Conservation (phyloP, 2,888 invertebrate genomes). For the Tryphoninae sp. region DNA sequence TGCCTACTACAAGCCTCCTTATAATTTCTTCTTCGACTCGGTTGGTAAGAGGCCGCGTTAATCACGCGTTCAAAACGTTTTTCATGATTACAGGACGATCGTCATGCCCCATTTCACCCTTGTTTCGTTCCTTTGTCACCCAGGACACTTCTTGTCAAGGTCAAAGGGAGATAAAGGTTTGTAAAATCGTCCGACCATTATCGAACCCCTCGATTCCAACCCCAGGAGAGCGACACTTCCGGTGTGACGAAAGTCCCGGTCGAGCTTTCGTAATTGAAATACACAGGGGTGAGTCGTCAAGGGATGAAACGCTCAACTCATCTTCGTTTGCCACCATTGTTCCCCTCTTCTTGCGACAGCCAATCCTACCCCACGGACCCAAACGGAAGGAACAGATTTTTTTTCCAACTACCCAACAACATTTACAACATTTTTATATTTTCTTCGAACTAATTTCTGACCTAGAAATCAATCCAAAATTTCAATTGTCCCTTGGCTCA, state of each 20-base stretch:
- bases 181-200: background rate
- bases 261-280: slow-evolving; percentile 65
- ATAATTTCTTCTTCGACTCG: slow-evolving; percentile 1
- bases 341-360: slow-evolving; percentile 10
- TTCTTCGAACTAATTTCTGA: background rate
- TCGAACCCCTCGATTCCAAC: slow-evolving; percentile 25
- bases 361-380: background rate
- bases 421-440: background rate
- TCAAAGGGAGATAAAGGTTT: slow-evolving; percentile 5
- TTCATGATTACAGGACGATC: slow-evolving; percentile 44
- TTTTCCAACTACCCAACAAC: slow-evolving; percentile 10
- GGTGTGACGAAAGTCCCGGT: slow-evolving; percentile 57
- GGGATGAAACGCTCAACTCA: slow-evolving; percentile 56
- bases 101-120: background rate
- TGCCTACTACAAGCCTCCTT: background rate
- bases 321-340: slow-evolving; percentile 68
- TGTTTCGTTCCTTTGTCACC: slow-evolving; percentile 12
- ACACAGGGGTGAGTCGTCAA: slow-evolving; percentile 54
- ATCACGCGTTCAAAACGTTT: slow-evolving; percentile 23
- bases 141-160: background rate
- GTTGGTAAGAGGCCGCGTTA: slow-evolving; percentile 25
- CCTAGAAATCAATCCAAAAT: background rate
- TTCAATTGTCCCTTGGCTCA: too few species aligned
- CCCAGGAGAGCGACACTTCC: slow-evolving; percentile 49
- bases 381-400: slow-evolving; percentile 3